Conservation (phyloP, 1,140 invertebrate genomes). For the Zaprionus capensis region DNA sequence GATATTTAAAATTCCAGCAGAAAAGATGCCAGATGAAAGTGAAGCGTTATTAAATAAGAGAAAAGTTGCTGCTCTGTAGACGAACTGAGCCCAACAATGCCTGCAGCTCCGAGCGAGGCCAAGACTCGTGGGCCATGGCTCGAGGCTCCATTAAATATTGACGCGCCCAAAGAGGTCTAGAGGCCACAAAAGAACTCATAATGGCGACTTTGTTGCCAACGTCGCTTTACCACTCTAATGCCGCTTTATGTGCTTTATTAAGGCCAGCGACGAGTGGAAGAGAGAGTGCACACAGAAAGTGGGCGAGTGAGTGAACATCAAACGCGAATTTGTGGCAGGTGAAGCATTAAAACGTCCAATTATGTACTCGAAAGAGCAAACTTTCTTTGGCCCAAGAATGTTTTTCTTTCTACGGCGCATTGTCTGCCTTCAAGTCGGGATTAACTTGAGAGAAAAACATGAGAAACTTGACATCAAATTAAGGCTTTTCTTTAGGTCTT, state of each 20-base stretch:
- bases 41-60: conserved; percentile 56
- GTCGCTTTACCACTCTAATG: conserved; percentile 66
- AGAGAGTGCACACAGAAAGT: conserved; percentile 5
- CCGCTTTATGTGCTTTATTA: conserved; percentile 79
- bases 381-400: conserved; percentile 10
- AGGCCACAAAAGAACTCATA: conserved; percentile 82
- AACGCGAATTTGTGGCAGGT: conserved; percentile 69
- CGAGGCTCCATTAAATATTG: conserved; percentile 74
- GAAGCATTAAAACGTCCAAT: conserved; percentile 78
- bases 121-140: conserved; percentile 24
- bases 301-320: conserved; percentile 53
- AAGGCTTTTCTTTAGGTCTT: neutral
- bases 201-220: conserved; percentile 70
- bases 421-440: conserved; percentile 11
- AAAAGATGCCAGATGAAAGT: conserved; percentile 49
- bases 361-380: conserved; percentile 56
- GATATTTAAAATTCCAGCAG: conserved; percentile 41
- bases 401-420: conserved; percentile 29
- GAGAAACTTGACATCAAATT: neutral
- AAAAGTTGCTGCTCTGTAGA: conserved; percentile 29
- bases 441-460: neutral
- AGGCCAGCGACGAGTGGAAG: conserved; percentile 25
- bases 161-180: conserved; percentile 74
- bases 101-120: conserved; percentile 1
- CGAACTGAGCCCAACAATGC: neutral